Percentiles rank a stretch among this genome's conserved stretches.
These are phyloP conservation scores for Pseudochirops cupreus DNA, from an alignment of 2,797 vertebrate genomes.

Conservation along the genomic window DNA sequence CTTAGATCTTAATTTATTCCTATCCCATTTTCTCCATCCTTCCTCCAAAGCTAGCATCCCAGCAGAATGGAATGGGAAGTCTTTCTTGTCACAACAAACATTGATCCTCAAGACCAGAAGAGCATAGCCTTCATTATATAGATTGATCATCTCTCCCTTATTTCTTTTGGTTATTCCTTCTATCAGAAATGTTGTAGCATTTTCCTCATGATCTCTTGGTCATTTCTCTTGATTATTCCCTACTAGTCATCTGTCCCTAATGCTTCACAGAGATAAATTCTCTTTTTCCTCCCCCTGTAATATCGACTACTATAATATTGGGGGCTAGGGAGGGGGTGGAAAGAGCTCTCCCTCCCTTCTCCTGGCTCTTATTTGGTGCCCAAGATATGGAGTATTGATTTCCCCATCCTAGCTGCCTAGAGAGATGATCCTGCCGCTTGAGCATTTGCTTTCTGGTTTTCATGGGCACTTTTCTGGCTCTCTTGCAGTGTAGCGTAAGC, in stretches of 20 bases:
- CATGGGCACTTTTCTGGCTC: constrained; percentile 82
- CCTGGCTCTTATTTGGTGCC: constrained; percentile 48
- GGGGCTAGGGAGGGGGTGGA: not conserved
- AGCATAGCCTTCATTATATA: constrained; percentile 13
- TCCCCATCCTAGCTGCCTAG: constrained; percentile 54
- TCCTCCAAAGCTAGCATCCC: not conserved
- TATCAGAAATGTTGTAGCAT: constrained; percentile 27
- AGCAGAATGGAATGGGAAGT: not conserved
- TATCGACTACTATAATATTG: constrained; percentile 5
- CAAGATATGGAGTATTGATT: not conserved
- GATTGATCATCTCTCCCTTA: not conserved
- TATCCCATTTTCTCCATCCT: not conserved
- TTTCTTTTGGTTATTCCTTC: constrained; percentile 12
- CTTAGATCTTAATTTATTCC: not conserved
- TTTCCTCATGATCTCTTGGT: not conserved
- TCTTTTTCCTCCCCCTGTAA: constrained; percentile 1
- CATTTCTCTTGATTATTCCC: constrained; percentile 34
- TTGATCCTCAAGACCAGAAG: not conserved
- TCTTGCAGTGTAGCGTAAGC: constrained; percentile 79
- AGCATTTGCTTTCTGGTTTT: constrained; percentile 73
- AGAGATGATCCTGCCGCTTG: constrained; percentile 60
- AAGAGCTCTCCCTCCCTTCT: not conserved
- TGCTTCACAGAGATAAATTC: not conserved
- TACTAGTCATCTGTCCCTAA: not conserved
- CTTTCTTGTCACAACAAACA: not conserved